Percentiles rank a stretch among this genome's conserved stretches.
Conservation (phyloP, 1,140 invertebrate species). For the Pseudomyrmex dendroicus region DNA sequence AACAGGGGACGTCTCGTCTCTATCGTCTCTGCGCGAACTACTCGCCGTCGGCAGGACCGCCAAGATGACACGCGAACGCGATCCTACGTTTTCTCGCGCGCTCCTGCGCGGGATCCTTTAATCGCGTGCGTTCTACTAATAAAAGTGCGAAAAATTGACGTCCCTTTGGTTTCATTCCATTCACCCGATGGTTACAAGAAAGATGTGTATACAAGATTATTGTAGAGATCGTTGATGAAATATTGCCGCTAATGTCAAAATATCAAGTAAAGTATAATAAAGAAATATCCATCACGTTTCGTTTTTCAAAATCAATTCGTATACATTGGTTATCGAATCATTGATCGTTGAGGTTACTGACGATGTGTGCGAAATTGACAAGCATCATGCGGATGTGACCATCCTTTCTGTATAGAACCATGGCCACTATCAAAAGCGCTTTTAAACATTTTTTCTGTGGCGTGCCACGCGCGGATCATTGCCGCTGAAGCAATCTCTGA, state of each 20-base stretch:
- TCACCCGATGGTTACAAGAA: background rate
- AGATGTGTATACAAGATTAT: background rate
- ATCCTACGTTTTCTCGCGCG: background rate
- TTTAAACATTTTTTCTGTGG: background rate
- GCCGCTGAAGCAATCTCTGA: conserved; percentile 13
- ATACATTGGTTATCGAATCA: background rate
- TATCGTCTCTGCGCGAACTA: conserved; percentile 41
- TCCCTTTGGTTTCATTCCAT: background rate
- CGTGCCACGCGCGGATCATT: background rate
- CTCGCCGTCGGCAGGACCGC: conserved; percentile 3
- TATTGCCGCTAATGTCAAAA: background rate
- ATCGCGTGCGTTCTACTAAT: background rate
- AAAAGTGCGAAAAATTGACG: background rate
- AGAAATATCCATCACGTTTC: too few relatives aligned
- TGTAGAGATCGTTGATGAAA: background rate
- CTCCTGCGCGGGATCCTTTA: background rate
- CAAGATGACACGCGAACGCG: conserved; percentile 1
- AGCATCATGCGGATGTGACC: background rate
- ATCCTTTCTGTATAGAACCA: background rate
- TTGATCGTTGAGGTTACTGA: background rate
- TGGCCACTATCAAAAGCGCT: background rate
- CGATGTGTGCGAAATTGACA: too few relatives aligned
- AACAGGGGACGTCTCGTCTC: conserved; percentile 43
- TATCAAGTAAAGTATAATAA: too few relatives aligned
- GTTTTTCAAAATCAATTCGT: too few relatives aligned